Percentiles rank a stretch among this genome's conserved stretches.
Conservation (phyloP, 2,113 vertebrate species). For the Alligator mississippiensis region DNA sequence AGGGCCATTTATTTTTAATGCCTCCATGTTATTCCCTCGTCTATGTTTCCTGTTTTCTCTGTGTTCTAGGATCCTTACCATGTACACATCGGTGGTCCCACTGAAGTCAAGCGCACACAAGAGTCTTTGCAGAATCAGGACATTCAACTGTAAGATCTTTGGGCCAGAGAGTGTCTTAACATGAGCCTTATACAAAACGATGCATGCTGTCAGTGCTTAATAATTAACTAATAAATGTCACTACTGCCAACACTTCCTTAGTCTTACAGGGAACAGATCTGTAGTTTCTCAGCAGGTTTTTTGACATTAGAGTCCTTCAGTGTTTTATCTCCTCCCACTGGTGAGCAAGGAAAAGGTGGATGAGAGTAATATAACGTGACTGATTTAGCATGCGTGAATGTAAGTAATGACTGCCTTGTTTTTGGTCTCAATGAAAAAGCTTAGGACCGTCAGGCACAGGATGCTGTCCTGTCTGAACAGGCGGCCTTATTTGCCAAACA, state of each 20-base stretch:
- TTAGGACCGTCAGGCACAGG: neutral
- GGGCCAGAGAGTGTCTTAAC: neutral
- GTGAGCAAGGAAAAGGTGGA: neutral
- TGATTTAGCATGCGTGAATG: neutral
- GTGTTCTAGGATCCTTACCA: neutral
- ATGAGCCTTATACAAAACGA: neutral
- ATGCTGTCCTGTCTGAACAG: accelerated
- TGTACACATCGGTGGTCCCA: neutral
- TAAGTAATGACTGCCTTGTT: neutral
- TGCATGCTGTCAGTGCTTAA: neutral
- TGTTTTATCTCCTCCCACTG: neutral
- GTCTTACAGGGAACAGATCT: neutral
- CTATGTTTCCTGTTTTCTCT: neutral
- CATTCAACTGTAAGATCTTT: neutral
- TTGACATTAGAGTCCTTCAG: accelerated
- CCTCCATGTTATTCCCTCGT: neutral
- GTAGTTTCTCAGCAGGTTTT: neutral
- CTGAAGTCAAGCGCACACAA: accelerated
- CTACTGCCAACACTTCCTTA: neutral
- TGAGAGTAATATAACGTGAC: neutral
- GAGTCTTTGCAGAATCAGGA: accelerated
- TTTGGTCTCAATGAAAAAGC: accelerated
- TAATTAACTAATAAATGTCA: neutral
- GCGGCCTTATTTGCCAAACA: neutral
- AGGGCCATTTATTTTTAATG: neutral